Evolutionary conservation across 2,888 invertebrate genomes (phyloP), one percentile per base, ranked within the genome.

Genomic region (Theodoxus fluviatilis): DNA sequence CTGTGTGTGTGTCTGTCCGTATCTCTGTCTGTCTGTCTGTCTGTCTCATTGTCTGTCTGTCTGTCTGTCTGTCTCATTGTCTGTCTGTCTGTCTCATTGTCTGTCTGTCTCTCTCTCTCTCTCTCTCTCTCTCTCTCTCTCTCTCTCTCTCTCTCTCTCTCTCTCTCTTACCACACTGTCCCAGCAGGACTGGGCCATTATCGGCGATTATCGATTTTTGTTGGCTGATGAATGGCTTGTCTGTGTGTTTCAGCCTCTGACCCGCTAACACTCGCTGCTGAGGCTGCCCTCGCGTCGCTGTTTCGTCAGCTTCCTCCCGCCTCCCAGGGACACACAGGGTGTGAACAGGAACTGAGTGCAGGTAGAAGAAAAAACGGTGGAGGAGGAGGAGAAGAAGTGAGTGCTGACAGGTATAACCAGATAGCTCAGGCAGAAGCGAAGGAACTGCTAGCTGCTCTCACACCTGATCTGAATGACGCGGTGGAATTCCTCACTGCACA

Each of bases 111-210:
- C 28, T 63, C 37, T 64, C 31, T 47, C 49, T 49, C 52, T 49
- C 63, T 35, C 43, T 69, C 31, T 69, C 49, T 64, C 37, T 63
- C 40, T 64, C 52, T 64, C 64, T 52, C 69, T 52, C 38, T 47
- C 63, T 52, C 59, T 63, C 40, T 49, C 40, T 64, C 63, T 64
- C 40, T 63, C 35, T 59, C 6, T 47, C 31, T 22, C 31, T 66
- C 25, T 66, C 31, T 28, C 47, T 49, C 31, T 49, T 49, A 9
- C 15, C 31, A 31, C 31, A 31, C 22, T 66, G 7, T 66, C 66
- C 49, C n/a, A n/a, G n/a, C n/a, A n/a, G n/a, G n/a, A 15, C n/a
- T 25, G n/a, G 1, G n/a, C 15, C 31, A n/a, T 61, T 25, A 28
- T 28, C 22, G 6, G 2, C 15, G 18, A 18, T 25, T 69, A 1